A percentile compares a stretch with the other conserved stretches of the same genome.
Conservation (phyloP, 2,113 vertebrate genomes). For the Tonatia bakeri region DNA sequence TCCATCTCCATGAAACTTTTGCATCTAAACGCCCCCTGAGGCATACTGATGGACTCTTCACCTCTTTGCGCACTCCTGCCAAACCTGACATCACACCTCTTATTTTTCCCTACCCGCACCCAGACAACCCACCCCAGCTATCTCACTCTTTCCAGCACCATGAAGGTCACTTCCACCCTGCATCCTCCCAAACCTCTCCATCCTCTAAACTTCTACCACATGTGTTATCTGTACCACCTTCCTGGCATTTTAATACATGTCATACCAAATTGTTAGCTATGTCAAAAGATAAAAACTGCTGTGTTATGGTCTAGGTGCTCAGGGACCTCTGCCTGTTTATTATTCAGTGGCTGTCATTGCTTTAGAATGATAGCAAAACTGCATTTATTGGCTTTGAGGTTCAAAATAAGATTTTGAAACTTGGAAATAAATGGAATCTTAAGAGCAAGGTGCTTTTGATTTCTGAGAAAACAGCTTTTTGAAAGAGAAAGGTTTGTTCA, state of each 20-base stretch:
- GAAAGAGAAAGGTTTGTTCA: slow-evolving; percentile 28
- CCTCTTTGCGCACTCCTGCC: not conserved
- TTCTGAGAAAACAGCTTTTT: slow-evolving; percentile 33
- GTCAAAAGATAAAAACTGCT: slow-evolving; percentile 33
- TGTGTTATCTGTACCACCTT: not conserved
- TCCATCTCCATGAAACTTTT: not conserved
- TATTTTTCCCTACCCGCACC: not conserved
- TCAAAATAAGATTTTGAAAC: slow-evolving; percentile 58
- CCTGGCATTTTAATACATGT: slow-evolving; percentile 19
- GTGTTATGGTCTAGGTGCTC: slow-evolving; percentile 20
- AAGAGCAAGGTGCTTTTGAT: slow-evolving; percentile 47
- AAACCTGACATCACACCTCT: not conserved
- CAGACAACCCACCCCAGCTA: not conserved
- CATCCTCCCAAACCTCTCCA: not conserved
- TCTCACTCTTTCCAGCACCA: not conserved
- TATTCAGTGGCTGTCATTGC: slow-evolving; percentile 48
- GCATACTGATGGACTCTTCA: not conserved
- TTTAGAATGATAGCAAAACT: slow-evolving; percentile 50
- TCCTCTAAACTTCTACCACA: not conserved
- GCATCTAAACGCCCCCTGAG: not conserved
- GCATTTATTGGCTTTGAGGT: slow-evolving; percentile 59
- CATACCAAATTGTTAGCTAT: not conserved
- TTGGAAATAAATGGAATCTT: slow-evolving; percentile 62
- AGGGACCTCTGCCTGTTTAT: slow-evolving; percentile 37
- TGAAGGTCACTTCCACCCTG: not conserved